These are phyloP conservation scores for Lasioglossum malachurum DNA, from an alignment of 2,888 invertebrate genomes.

Conservation along the genomic window DNA sequence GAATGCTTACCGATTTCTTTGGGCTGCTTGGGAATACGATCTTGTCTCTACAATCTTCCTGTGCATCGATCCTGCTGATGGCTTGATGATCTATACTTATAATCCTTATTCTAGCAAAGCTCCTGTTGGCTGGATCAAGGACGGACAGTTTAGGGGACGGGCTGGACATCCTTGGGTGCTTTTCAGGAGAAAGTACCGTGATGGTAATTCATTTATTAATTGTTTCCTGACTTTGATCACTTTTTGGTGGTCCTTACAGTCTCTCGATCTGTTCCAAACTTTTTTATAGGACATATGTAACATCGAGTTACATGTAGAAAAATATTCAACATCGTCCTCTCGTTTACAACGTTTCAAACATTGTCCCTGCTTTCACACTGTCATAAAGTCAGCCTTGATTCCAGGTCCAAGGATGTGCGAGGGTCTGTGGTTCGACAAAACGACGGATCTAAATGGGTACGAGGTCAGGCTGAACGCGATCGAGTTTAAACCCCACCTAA, in stretches of 20 bases:
- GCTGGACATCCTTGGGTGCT: constrained; percentile 66
- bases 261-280: background rate
- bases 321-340: background rate
- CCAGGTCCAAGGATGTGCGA: constrained; percentile 54
- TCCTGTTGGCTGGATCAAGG: constrained; percentile 58
- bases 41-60: constrained; percentile 59
- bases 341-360: background rate
- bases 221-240: background rate
- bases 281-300: background rate
- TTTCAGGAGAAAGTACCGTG: constrained; percentile 46
- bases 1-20: constrained; percentile 58
- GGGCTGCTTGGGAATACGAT: constrained; percentile 66
- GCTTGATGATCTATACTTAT: constrained; percentile 61
- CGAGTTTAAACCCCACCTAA: constrained; percentile 53
- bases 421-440: constrained; percentile 63
- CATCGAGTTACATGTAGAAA: background rate
- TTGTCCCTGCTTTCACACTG: background rate
- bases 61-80: constrained; percentile 64
- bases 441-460: constrained; percentile 58
- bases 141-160: constrained; percentile 46
- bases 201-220: background rate
- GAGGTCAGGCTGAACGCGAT: constrained; percentile 63
- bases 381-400: background rate
- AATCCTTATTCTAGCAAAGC: constrained; percentile 63
- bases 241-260: background rate